These are phyloP conservation scores for Chrysolina americana DNA, from an alignment of 2,888 invertebrate genomes.

Conservation along the genomic window DNA sequence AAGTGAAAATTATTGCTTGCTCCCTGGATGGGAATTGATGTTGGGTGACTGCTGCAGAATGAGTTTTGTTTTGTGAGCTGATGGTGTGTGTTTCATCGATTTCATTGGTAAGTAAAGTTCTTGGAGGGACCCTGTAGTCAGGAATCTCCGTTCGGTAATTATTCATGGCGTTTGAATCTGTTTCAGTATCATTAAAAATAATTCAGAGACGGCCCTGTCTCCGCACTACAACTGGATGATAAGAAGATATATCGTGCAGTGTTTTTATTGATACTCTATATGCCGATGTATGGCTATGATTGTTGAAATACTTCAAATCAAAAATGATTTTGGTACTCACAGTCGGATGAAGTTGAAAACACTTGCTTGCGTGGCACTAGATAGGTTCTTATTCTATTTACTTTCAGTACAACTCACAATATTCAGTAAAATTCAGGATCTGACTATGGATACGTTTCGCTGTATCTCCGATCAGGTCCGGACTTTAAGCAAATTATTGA, in stretches of 20 bases:
- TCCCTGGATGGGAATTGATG: neutral
- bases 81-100: neutral
- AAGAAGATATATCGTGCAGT: neutral
- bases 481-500: too few species aligned
- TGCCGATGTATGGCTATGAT: neutral
- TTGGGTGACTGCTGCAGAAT: neutral
- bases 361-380: neutral
- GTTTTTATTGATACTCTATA: neutral
- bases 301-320: neutral
- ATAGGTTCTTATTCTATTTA: neutral
- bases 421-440: neutral
- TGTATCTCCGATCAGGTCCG: constrained; percentile 8
- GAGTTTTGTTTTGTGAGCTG: neutral
- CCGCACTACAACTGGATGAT: neutral
- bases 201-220: neutral
- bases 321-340: neutral
- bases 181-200: neutral
- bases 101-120: neutral
- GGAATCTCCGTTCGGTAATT: neutral
- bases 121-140: neutral
- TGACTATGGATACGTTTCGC: constrained; percentile 3
- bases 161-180: neutral
- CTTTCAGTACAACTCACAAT: neutral
- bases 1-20: neutral
- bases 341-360: neutral